A percentile compares a stretch with the other conserved stretches of the same genome.
phyloP scores from a whole-genome alignment of 1,140 invertebrate genomes.

The Ooceraea biroi region DNA sequence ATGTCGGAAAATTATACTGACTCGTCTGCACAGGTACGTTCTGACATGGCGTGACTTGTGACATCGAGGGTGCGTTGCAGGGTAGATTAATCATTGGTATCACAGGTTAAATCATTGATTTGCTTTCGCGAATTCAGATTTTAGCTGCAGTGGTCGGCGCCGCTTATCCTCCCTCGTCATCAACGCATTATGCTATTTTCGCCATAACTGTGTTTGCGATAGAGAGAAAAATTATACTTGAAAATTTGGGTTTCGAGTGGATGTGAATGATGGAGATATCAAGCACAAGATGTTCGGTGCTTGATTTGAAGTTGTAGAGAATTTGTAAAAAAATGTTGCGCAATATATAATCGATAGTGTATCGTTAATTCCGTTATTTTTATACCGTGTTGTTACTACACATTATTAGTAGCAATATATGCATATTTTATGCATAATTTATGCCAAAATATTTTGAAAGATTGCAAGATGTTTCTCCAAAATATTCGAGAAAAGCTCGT shows the following conservation, averaged over 20 bases:
- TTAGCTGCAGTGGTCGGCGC: constrained; percentile 28
- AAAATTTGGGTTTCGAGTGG: constrained; percentile 60
- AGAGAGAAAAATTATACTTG: constrained; percentile 44
- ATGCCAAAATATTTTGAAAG: too few relatives aligned
- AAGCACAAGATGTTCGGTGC: constrained; percentile 57
- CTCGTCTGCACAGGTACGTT: constrained; percentile 74
- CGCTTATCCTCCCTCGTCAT: constrained; percentile 18
- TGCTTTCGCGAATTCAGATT: constrained; percentile 44
- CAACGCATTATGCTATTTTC: constrained; percentile 50
- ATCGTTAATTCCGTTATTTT: not conserved
- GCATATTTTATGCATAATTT: too few relatives aligned
- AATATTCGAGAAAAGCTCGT: not conserved
- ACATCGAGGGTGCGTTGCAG: constrained; percentile 57
- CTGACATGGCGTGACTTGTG: constrained; percentile 69
- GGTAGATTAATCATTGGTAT: constrained; percentile 68
- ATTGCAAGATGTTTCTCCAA: too few relatives aligned
- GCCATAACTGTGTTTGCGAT: not conserved
- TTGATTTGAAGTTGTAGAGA: constrained; percentile 64
- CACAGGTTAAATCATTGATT: constrained; percentile 60
- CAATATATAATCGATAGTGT: constrained; percentile 3
- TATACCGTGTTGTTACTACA: too few relatives aligned
- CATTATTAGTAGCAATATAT: too few relatives aligned
- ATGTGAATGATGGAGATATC: constrained; percentile 43
- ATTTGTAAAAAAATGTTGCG: constrained; percentile 4
- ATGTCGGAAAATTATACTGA: constrained; percentile 76